Conservation (phyloP, 2,113 vertebrate genomes). For the Taurulus bubalis region DNA sequence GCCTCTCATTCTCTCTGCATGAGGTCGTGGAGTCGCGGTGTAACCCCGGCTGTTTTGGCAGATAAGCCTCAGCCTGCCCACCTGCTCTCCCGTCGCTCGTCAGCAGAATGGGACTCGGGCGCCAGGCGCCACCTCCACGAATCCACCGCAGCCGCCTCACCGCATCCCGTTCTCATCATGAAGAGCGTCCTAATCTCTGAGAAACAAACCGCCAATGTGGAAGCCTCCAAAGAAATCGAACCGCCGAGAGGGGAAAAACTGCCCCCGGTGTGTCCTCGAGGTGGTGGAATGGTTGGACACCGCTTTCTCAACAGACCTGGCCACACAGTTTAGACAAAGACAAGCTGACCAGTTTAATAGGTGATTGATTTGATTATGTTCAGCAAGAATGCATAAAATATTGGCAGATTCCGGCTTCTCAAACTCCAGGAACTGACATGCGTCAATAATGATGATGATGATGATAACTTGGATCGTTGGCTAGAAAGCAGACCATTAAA, state of each 20-base stretch:
- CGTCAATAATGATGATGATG: no score
- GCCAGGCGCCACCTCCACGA: conserved; percentile 29
- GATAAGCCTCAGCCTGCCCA: conserved; percentile 74
- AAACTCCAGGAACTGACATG: no score
- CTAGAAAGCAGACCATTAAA: no score
- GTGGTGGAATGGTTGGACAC: background rate
- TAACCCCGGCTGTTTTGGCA: conserved; percentile 78
- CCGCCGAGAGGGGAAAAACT: conserved; percentile 2
- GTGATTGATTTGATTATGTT: no score
- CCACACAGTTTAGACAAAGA: background rate
- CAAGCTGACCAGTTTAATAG: background rate
- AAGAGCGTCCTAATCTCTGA: conserved; percentile 25
- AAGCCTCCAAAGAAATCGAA: conserved; percentile 31
- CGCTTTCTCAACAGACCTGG: no score
- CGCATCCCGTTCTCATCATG: conserved; percentile 25
- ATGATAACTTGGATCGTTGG: no score
- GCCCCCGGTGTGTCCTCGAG: conserved; percentile 5
- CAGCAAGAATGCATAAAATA: background rate
- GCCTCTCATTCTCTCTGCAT: conserved; percentile 65
- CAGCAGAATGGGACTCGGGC: conserved; percentile 58
- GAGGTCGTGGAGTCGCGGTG: conserved; percentile 54
- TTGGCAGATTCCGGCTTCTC: background rate
- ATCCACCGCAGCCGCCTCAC: conserved; percentile 17
- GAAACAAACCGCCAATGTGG: conserved; percentile 34
- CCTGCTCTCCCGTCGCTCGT: conserved; percentile 61